Conservation (phyloP, 2,113 vertebrate species). For the Noctilio leporinus region DNA sequence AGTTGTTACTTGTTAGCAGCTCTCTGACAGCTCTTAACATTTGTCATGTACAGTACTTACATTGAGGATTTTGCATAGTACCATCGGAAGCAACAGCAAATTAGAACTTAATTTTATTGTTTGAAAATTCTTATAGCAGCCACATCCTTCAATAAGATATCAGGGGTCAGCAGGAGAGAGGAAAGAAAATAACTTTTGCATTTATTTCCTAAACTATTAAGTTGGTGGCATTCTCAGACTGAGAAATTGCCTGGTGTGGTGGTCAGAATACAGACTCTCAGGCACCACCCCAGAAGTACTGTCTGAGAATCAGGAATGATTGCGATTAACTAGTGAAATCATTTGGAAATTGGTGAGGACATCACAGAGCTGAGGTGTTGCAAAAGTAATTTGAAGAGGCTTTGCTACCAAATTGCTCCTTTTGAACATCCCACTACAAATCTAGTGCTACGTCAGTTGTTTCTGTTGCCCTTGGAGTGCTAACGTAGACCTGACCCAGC, state of each 20-base stretch:
- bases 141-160: no score
- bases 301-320: background rate
- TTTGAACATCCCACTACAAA: background rate
- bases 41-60: background rate
- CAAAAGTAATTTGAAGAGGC: background rate
- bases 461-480: slow-evolving; percentile 36
- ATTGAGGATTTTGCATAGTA: background rate
- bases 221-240: background rate
- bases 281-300: background rate
- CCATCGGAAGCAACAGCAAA: background rate
- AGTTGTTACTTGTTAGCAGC: background rate
- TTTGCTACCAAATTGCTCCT: background rate
- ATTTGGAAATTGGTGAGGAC: background rate
- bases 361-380: background rate
- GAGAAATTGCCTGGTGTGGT: background rate
- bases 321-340: background rate
- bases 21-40: background rate
- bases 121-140: background rate
- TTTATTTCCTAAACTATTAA: background rate
- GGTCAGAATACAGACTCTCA: background rate
- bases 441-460: background rate
- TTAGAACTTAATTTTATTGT: background rate
- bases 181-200: background rate
- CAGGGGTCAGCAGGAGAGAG: background rate
- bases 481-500: slow-evolving; percentile 34